phyloP scores from a whole-genome alignment of 2,113 vertebrate species.

The Megaceryle maxima region DNA sequence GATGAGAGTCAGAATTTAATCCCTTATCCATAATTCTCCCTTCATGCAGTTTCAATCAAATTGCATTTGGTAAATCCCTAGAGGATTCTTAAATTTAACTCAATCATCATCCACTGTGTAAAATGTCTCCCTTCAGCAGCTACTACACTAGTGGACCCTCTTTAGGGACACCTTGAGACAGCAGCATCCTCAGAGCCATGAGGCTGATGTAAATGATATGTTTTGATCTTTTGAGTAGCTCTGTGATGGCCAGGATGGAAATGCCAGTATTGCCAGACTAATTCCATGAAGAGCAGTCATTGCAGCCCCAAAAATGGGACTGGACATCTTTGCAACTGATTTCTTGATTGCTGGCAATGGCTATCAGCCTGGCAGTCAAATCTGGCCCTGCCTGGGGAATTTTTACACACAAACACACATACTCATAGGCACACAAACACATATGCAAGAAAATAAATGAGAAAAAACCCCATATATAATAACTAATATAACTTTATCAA shows the following conservation, averaged over 20 bases:
- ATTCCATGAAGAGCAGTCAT: neutral
- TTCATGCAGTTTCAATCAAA: neutral
- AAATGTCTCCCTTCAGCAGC: neutral
- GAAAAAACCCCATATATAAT: neutral
- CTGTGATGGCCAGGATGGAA: neutral
- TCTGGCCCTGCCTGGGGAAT: neutral
- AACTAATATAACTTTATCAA: neutral
- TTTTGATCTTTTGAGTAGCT: neutral
- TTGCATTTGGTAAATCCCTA: neutral
- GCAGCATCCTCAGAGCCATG: neutral
- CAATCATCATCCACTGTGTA: neutral
- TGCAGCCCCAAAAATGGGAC: neutral
- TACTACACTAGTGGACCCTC: neutral
- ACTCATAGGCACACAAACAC: neutral
- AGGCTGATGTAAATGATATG: neutral
- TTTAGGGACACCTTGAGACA: neutral
- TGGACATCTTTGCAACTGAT: neutral
- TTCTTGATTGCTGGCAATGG: neutral
- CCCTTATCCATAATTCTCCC: neutral
- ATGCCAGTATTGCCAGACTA: neutral
- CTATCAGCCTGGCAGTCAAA: neutral
- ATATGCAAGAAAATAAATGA: neutral
- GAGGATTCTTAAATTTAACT: conserved; percentile 7
- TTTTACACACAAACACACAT: neutral
- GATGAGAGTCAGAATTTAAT: neutral